Evolutionary conservation across 2,797 vertebrate species (phyloP).

Genomic region (Phalloptychus januarius): DNA sequence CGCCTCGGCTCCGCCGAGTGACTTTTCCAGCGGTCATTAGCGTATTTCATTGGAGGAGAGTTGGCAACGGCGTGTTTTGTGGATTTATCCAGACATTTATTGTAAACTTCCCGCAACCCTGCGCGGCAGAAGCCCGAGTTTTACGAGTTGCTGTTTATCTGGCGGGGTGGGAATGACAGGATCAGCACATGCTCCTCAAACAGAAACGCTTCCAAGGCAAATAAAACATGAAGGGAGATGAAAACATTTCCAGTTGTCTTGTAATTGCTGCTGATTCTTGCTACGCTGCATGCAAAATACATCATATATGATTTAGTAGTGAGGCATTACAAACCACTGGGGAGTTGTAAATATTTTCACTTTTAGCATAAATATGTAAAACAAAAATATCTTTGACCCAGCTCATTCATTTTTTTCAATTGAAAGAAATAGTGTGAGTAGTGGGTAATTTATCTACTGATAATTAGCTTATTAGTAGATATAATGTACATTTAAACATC

Average conservation of each 20-base stretch:
- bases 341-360: conserved; percentile 4
- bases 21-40: conserved; percentile 64
- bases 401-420: background rate
- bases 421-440: background rate
- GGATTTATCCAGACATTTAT: conserved; percentile 78
- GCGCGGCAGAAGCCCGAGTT: conserved; percentile 68
- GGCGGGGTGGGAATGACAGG: conserved; percentile 55
- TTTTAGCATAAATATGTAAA: conserved; percentile 9
- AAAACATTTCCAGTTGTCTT: conserved; percentile 59
- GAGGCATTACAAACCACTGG: conserved; percentile 14
- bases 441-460: background rate
- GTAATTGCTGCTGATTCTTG: conserved; percentile 56
- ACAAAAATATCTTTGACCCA: background rate
- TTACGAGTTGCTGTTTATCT: conserved; percentile 74
- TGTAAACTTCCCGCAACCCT: conserved; percentile 72
- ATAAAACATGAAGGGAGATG: conserved; percentile 62
- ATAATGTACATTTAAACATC: background rate
- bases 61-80: conserved; percentile 66
- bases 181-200: conserved; percentile 57
- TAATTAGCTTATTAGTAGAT: background rate
- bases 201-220: conserved; percentile 64
- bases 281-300: conserved; percentile 43
- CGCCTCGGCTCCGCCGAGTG: conserved; percentile 47
- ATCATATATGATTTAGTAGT: conserved; percentile 27
- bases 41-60: conserved; percentile 65